Percentiles rank a stretch among this genome's conserved stretches.
Conservation (phyloP, 2,113 vertebrate genomes). For the Butastur rufipennis region DNA sequence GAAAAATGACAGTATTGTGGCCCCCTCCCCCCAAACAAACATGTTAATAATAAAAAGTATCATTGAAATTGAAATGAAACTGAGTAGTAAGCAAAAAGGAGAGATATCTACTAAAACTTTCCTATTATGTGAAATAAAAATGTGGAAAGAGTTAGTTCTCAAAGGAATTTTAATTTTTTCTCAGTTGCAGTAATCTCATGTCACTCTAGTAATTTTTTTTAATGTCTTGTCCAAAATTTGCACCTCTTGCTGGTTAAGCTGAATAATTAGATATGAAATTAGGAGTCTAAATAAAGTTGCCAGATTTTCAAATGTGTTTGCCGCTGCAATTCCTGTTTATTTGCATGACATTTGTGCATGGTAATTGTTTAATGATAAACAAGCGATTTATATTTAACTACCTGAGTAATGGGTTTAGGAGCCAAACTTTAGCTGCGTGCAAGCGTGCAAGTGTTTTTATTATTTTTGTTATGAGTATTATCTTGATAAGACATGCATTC, state of each 20-base stretch:
- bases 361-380: background rate
- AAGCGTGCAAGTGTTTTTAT: background rate
- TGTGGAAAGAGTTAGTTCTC: background rate
- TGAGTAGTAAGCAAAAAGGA: background rate
- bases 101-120: background rate
- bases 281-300: background rate
- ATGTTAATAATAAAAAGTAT: background rate
- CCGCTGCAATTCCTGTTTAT: background rate
- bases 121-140: background rate
- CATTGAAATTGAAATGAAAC: background rate
- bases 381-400: background rate
- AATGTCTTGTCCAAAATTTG: background rate
- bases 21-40: background rate
- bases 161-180: background rate
- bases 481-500: background rate
- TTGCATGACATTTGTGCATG: background rate
- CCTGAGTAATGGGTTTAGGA: background rate
- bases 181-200: background rate
- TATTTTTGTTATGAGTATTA: background rate
- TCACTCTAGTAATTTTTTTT: background rate
- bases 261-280: background rate
- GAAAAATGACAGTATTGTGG: background rate
- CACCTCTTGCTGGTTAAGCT: background rate
- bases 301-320: background rate
- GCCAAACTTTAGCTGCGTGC: background rate